Evolutionary conservation across 2,113 vertebrate species (phyloP), one percentile per base, ranked within the genome.

Genomic region (Bufo gargarizans): DNA sequence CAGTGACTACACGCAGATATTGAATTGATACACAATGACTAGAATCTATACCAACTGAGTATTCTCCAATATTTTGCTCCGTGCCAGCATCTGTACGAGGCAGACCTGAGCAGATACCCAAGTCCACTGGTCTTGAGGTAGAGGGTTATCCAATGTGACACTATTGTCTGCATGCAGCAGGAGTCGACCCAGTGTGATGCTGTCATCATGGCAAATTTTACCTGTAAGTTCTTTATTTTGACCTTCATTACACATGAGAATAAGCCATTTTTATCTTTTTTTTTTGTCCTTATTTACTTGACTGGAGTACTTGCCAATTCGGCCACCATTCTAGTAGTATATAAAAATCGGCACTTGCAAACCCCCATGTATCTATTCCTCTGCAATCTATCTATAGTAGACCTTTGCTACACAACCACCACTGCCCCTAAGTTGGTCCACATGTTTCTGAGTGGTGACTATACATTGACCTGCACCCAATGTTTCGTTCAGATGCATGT

Each of bases 311-410:
- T 67, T 67, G 65, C 65, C 11, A 67, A 67, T 22, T 67, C n/a
- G n/a, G n/a, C 65, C 65, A 67, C 65, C 20, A n/a, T 67, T 67
- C 7, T 16, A 8, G 65, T 67, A 67, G n/a, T 67, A 67, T 67
- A 67, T 16, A 67, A n/a, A 67, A 1, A 67, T 67, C 20, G 10
- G n/a, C 65, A 67, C 8, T 22, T 67, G 22, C 65, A 67, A 7
- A 67, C 65, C n/a, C 65, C 65, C n/a, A 67, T 67, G 65, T 67
- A 67, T 67, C 65, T 67, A 67, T 67, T 67, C 65, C n/a, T 67
- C 1, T 67, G 65, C 9, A 67, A 67, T 67, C 22, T 67, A 67
- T 67, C 65, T 9, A n/a, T 67, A 3, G 65, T 67, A 1, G 65
- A 67, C 65, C 65, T 67, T 67, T 67, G 65, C n/a, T 67, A 67